phyloP scores from a whole-genome alignment of 1,140 invertebrate species.

The Aethina tumida region DNA sequence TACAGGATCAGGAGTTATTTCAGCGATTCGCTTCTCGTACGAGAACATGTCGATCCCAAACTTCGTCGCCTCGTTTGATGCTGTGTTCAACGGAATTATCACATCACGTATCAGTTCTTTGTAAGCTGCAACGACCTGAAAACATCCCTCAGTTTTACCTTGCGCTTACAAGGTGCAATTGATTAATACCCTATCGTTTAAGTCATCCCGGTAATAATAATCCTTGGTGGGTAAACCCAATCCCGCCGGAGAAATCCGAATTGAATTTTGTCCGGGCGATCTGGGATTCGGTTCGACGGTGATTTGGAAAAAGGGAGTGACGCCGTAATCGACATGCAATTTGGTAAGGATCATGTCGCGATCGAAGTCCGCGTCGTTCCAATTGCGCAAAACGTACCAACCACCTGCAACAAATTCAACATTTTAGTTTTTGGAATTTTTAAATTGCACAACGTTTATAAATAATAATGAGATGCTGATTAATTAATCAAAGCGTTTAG shows the following conservation, averaged over 20 bases:
- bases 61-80: conserved; percentile 37
- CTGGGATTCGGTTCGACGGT: conserved; percentile 40
- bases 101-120: conserved; percentile 46
- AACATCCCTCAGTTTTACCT: conserved; percentile 15
- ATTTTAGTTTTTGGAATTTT: neutral
- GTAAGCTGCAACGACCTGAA: conserved; percentile 43
- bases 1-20: conserved; percentile 37
- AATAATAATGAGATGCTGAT: too few relatives aligned
- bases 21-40: conserved; percentile 50
- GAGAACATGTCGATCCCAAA: conserved; percentile 49
- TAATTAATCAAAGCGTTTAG: too few relatives aligned
- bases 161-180: too few relatives aligned
- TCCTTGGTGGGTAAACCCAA: conserved; percentile 43
- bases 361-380: conserved; percentile 39
- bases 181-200: too few relatives aligned
- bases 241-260: conserved; percentile 42
- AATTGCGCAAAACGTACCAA: conserved; percentile 41
- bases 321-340: conserved; percentile 39
- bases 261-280: conserved; percentile 35
- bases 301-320: conserved; percentile 42
- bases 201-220: conserved; percentile 41
- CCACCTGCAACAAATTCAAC: conserved; percentile 40
- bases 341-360: conserved; percentile 32
- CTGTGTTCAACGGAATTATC: conserved; percentile 38
- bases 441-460: neutral